These are phyloP conservation scores for Anolis apletophallus DNA, from an alignment of 2,797 vertebrate species.

Conservation along the genomic window DNA sequence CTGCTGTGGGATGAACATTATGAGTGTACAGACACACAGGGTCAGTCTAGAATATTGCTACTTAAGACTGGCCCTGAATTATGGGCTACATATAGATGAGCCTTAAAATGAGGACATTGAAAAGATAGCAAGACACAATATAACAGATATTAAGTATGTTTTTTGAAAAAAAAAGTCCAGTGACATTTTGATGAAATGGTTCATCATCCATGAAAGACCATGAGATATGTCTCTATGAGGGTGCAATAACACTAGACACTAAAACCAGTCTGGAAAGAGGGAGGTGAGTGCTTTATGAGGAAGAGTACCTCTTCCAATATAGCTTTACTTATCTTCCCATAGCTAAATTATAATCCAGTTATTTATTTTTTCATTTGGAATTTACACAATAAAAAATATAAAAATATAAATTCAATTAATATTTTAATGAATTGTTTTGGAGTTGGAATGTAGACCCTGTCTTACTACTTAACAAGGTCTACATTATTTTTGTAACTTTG, in stretches of 20 bases:
- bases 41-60: no score
- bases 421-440: constrained; percentile 20
- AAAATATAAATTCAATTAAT: not conserved
- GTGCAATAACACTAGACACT: not conserved
- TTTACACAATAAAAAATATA: not conserved
- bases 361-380: not conserved
- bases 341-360: not conserved
- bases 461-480: not conserved
- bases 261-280: not conserved
- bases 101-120: no score
- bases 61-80: no score
- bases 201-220: not conserved
- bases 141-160: not conserved
- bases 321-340: not conserved
- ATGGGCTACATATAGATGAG: no score
- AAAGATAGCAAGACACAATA: not conserved
- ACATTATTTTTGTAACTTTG: constrained; percentile 72
- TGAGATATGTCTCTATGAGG: not conserved
- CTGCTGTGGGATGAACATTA: no score
- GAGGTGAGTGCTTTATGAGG: not conserved
- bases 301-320: not conserved
- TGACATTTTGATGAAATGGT: not conserved
- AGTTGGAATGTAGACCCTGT: constrained; percentile 2
- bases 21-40: no score
- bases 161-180: not conserved